These are phyloP conservation scores for Lamproptera curius DNA, from an alignment of 2,888 invertebrate genomes.

Conservation along the genomic window DNA sequence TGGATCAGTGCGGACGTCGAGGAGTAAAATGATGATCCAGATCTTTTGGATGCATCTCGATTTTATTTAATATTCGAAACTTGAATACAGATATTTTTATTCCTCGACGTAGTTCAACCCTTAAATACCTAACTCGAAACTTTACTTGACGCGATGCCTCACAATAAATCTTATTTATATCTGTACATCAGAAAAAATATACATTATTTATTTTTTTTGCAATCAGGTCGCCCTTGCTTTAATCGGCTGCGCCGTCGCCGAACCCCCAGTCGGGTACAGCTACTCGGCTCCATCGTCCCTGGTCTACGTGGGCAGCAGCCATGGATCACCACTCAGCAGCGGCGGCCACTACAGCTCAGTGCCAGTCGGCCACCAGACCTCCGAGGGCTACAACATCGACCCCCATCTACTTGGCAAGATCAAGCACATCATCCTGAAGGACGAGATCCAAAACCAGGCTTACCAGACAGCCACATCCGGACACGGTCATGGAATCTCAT, in stretches of 20 bases:
- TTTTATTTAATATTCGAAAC: no score
- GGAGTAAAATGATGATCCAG: no score
- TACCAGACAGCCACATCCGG: slow-evolving; percentile 65
- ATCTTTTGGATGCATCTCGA: no score
- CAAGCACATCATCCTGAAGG: slow-evolving; percentile 89
- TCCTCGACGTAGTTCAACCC: no score
- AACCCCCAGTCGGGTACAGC: slow-evolving; percentile 85
- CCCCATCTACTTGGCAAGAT: slow-evolving; percentile 88
- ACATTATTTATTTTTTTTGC: slow-evolving; percentile 28
- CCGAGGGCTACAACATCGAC: slow-evolving; percentile 90
- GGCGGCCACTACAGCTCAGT: slow-evolving; percentile 88
- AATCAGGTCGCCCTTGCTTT: slow-evolving; percentile 85
- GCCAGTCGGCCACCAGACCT: slow-evolving; percentile 86
- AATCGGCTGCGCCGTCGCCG: slow-evolving; percentile 86
- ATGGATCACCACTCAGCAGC: slow-evolving; percentile 67
- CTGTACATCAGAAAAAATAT: no score
- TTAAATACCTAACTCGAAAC: no score
- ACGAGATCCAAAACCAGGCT: slow-evolving; percentile 81
- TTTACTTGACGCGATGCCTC: no score
- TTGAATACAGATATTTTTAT: no score
- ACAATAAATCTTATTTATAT: no score
- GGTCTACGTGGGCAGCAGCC: slow-evolving; percentile 50
- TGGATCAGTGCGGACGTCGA: no score
- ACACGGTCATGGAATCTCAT: slow-evolving; percentile 77
- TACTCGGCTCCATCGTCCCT: slow-evolving; percentile 83